Base-by-base conservation (phyloP, 2,888 invertebrate genomes). In the Drosophila atroscutellata region DNA sequence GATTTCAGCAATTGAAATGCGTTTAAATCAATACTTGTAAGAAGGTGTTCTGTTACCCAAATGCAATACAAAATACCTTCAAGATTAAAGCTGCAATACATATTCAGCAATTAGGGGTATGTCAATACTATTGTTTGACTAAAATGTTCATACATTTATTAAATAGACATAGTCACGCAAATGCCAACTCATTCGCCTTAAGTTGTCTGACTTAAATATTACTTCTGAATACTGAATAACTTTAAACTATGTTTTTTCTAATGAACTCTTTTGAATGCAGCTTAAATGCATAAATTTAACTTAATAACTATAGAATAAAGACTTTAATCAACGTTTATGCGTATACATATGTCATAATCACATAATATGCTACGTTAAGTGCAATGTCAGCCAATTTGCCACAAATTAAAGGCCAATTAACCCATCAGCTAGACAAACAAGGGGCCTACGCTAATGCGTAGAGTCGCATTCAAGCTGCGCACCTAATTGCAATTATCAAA, bases 401-500 rank as follows among this genome's bases (percentile, higher is more conserved):
- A 75, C 71, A 74, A 85, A 85, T 90, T 85, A 83, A 81, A 70
- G 72, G 72, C 83, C 86, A 86, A 89, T 86, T 86, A 86, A 83
- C 72, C 76, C 77, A 77, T 90, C 88, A 83, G 55, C 56, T 60
- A 55, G 60, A 34, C 68, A 73, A 81, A 80, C 75, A 59, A 78
- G 66, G 57, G 50, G 51, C 37, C 45, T 50, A 7, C 37, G 55
- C 36, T 34, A 49, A 52, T 26, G 36, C 55, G 52, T 28, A 34
- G 24, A 62, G 51, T 47, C 51, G 56, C 63, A 65, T 32, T 51
- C 32, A 30, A 66, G 67, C 69, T 72, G 84, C 75, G 63, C 81
- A 62, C 66, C 74, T 73, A 75, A 75, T 65, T 85, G 79, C 83
- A 87, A 91, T 91, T 90, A 90, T 90, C 75, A 86, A 90, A 89